Evolutionary conservation across 2,113 vertebrate genomes (phyloP).

Genomic region (Mormoops blainvillei): DNA sequence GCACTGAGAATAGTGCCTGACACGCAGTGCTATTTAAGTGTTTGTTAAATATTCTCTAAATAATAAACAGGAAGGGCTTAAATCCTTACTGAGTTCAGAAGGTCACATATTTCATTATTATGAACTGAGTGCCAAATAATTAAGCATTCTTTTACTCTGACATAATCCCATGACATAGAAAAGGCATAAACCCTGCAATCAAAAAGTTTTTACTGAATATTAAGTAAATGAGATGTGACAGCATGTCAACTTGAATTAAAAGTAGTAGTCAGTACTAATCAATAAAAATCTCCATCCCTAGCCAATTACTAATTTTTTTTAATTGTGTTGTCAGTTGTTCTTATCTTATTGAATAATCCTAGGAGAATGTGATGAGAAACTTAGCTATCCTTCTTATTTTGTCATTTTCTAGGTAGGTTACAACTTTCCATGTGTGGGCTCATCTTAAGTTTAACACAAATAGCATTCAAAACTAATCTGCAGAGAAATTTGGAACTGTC

Average conservation of each 20-base stretch:
- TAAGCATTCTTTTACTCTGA: background rate
- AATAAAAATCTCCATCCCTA: background rate
- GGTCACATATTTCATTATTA: background rate
- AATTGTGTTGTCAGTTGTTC: background rate
- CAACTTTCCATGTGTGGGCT: background rate
- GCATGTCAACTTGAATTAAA: background rate
- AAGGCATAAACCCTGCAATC: background rate
- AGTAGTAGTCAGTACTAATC: background rate
- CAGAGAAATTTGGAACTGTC: background rate
- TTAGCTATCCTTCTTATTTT: background rate
- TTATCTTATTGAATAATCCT: background rate
- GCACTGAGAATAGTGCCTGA: background rate
- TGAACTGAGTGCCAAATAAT: background rate
- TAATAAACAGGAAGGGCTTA: background rate
- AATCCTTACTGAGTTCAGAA: background rate
- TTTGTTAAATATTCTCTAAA: background rate
- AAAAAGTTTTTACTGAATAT: background rate
- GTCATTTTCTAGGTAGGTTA: background rate
- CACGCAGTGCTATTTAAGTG: background rate
- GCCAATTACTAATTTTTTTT: background rate
- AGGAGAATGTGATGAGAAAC: background rate
- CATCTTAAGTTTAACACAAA: background rate
- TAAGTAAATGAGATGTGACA: background rate
- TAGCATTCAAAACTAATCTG: background rate
- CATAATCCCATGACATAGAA: background rate